Base-by-base conservation (phyloP, 2,888 invertebrate species). In the Argyra leucocephala region DNA sequence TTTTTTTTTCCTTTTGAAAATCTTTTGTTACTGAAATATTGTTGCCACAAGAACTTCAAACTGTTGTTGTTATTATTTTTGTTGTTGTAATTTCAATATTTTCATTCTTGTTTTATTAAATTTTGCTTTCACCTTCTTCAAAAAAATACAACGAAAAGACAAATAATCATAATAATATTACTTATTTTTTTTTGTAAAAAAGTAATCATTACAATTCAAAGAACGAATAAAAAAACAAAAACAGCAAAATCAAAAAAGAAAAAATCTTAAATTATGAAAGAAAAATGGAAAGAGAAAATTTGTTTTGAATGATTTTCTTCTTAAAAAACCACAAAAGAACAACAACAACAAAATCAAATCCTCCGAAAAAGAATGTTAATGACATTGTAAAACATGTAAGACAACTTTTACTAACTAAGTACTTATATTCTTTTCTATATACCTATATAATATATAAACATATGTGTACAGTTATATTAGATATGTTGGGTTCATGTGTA, bases 221-320 rank as follows among this genome's bases (percentile, higher is more conserved):
- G n/a, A 18, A 15, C n/a, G 48, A 18, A 6, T 12, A 48, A 37
- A 15, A 37, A 37, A 48, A 48, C 18, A 48, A 48, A 15, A 48
- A 48, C 3, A 48, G 18, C 48, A 37, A 37, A 48, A n/a, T n/a
- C 31, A 31, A 31, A 31, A 31, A 31, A 31, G 31, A 31, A 7
- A 3, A 2, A 31, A 31, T n/a, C n/a, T n/a, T n/a, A 15, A 48
- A 48, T 18, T 12, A 48, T 48, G 48, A 48, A 18, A 48, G 10
- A 18, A 48, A 48, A 48, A 5, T 48, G 48, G 6, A 3, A 18
- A 48, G 15, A 48, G 48, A 48, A 48, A 48, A n/a, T 48, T 48
- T 48, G 18, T 48, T 48, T 48, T 48, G 48, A 48, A 48, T 48
- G 48, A 48, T 48, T 48, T 48, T 48, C 48, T 18, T 48, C 48